Conservation (phyloP, 2,113 vertebrate genomes). For the Talpa occidentalis region DNA sequence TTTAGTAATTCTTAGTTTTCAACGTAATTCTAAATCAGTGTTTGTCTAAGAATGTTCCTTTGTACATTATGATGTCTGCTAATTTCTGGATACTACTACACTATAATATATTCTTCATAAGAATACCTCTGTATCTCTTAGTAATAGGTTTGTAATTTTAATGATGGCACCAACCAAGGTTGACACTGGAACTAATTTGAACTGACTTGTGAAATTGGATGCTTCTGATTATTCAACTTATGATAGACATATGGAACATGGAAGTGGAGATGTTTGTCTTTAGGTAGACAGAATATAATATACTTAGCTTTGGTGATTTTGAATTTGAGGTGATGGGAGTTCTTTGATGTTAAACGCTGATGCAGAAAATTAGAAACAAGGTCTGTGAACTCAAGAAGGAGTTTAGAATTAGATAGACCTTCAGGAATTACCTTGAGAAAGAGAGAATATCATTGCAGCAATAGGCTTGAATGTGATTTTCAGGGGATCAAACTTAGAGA, state of each 20-base stretch:
- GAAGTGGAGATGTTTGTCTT: background rate
- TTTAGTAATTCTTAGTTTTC: background rate
- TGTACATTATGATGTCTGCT: background rate
- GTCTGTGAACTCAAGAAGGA: background rate
- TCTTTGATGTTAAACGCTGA: background rate
- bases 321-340: background rate
- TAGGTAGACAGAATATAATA: conserved; percentile 34
- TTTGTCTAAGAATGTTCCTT: conserved; percentile 6
- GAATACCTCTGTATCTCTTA: background rate
- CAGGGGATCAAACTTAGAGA: conserved; percentile 18
- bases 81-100: conserved; percentile 8
- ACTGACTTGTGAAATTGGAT: background rate
- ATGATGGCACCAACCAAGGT: background rate
- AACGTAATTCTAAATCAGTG: conserved; percentile 20
- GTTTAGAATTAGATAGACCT: background rate
- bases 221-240: conserved; percentile 23
- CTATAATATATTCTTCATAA: background rate
- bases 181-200: conserved; percentile 30
- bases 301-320: background rate
- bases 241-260: background rate
- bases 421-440: background rate
- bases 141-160: conserved; percentile 23
- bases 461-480: background rate
- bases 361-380: background rate
- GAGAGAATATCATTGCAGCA: background rate